Base-by-base conservation (phyloP, 1,140 invertebrate species). In the Triops cancriformis region DNA sequence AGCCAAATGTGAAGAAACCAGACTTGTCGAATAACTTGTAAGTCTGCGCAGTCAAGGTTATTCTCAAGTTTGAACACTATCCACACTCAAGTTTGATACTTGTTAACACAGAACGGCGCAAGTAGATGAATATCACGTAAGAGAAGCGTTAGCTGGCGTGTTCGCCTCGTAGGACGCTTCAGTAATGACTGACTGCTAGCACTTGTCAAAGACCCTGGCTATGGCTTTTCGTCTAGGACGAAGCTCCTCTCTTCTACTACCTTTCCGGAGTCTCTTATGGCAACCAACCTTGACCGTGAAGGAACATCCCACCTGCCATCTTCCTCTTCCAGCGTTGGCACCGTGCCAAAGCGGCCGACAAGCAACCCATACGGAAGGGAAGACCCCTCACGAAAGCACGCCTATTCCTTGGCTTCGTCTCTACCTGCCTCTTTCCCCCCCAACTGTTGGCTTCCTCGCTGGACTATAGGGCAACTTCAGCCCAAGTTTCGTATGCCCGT, bases 281-380 rank as follows among this genome's bases (percentile, higher is more conserved):
- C 51, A 64, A 23, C 51, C 51, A 64, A 64, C 51, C 51, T 64
- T 64, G 51, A 64, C 51, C 51, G 51, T 64, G 51, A 23, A 64
- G 51, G 51, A 23, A 64, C 14, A 14, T 23, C 51, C 14, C 51
- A 23, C 51, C 51, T 37, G 51, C 51, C 51, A 64, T 64, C 51
- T 64, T 64, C 23, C 51, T 64, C 51, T 64, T 23, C 51, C 14
- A 7, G 23, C 18, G 4, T 64, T 23, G 51, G 51, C 51, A 23
- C 51, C 23, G 51, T 23, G 51, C 51, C 51, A 2, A 64, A 64
- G 51, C 51, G 51, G 51, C 51, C 51, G 9, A 18, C 14, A 64
- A 0, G 51, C 14, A 64, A 14, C 51, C 23, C 23, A 6, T 23
- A 7, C 5, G 51, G 51, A 64, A 64, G 51, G 51, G 51, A 64